phyloP scores from a whole-genome alignment of 2,113 vertebrate species.

The Oxygymnocypris stewartii region DNA sequence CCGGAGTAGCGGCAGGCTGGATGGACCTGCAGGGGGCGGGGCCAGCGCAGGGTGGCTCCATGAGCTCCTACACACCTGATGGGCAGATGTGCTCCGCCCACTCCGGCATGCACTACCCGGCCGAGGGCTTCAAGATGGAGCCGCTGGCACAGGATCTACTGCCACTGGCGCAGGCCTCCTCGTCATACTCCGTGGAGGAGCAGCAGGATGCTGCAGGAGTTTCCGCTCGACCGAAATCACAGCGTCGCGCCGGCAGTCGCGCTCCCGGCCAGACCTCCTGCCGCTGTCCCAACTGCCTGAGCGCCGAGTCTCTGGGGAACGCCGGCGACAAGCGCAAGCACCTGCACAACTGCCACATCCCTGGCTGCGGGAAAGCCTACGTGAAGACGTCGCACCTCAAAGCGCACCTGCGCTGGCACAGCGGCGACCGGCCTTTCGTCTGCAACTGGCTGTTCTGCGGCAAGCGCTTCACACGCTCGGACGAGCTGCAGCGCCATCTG shows the following conservation, averaged over 20 bases:
- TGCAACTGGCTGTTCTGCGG: slow-evolving; percentile 78
- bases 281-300: slow-evolving; percentile 92
- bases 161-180: slow-evolving; percentile 14
- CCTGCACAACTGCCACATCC: slow-evolving; percentile 74
- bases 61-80: slow-evolving; percentile 84
- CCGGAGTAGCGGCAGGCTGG: slow-evolving; percentile 82
- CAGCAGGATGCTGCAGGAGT: slow-evolving; percentile 70
- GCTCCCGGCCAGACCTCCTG: slow-evolving; percentile 85
- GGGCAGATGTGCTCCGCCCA: slow-evolving; percentile 85
- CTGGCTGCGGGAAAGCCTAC: slow-evolving; percentile 73
- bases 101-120: slow-evolving; percentile 75
- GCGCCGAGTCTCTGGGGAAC: slow-evolving; percentile 85
- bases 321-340: slow-evolving; percentile 88
- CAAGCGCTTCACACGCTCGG: slow-evolving; percentile 73
- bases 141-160: slow-evolving; percentile 69
- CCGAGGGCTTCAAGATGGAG: slow-evolving; percentile 83
- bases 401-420: slow-evolving; percentile 77
- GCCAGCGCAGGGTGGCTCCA: slow-evolving; percentile 74
- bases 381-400: slow-evolving; percentile 77
- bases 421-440: slow-evolving; percentile 72
- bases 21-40: slow-evolving; percentile 83
- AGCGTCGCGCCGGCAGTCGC: slow-evolving; percentile 82
- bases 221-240: slow-evolving; percentile 76
- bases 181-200: slow-evolving; percentile 75
- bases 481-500: slow-evolving; percentile 74